phyloP scores from a whole-genome alignment of 2,113 vertebrate genomes.

The Antennarius striatus region DNA sequence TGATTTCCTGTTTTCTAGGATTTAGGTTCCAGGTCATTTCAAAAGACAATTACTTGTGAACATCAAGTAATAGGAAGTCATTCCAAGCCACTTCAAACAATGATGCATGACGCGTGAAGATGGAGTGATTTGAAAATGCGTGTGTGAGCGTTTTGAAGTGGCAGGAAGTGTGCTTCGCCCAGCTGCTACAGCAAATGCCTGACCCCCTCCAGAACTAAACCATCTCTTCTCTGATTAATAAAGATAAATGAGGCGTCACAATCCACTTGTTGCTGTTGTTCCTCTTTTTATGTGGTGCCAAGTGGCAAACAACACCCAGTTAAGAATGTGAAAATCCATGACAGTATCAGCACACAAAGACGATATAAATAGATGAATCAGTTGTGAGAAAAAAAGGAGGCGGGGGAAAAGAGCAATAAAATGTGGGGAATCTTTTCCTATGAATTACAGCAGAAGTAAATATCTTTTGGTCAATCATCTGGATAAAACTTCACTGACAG shows the following conservation, averaged over 20 bases:
- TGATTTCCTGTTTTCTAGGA: background rate
- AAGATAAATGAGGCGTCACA: slow-evolving; percentile 67
- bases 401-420: slow-evolving; percentile 10
- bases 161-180: slow-evolving; percentile 31
- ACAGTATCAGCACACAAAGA: slow-evolving; percentile 4
- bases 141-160: slow-evolving; percentile 15
- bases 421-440: slow-evolving; percentile 11
- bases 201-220: slow-evolving; percentile 3
- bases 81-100: slow-evolving; percentile 37
- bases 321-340: slow-evolving; percentile 20
- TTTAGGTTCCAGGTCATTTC: slow-evolving; percentile 43
- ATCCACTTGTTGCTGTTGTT: slow-evolving; percentile 2
- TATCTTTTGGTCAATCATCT: slow-evolving; percentile 40
- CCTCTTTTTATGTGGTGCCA: slow-evolving; percentile 25
- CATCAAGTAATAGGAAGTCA: slow-evolving; percentile 30
- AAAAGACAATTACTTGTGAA: slow-evolving; percentile 42
- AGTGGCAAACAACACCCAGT: slow-evolving; percentile 25
- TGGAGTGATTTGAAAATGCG: slow-evolving; percentile 14
- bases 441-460: slow-evolving; percentile 41
- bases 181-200: slow-evolving; percentile 38
- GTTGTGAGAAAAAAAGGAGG: background rate
- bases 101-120: slow-evolving; percentile 21
- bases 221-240: slow-evolving; percentile 63
- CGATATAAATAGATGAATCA: slow-evolving; percentile 10
- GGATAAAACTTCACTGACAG: slow-evolving; percentile 44